Percentiles rank a stretch among this genome's conserved stretches.
phyloP scores from a whole-genome alignment of 2,888 invertebrate species.

The Rapana venosa region DNA sequence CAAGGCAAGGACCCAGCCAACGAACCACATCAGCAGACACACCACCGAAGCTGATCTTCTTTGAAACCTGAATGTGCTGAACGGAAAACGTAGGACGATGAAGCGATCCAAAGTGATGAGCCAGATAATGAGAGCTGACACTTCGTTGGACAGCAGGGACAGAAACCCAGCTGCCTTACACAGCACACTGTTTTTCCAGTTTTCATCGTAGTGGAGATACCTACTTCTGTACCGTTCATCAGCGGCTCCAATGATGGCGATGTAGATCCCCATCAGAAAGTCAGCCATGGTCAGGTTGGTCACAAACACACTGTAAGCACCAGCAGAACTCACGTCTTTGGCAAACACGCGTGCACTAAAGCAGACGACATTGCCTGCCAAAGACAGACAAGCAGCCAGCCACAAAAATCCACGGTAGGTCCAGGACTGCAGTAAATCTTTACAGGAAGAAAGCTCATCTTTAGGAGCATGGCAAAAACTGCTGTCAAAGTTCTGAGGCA shows the following conservation, averaged over 20 bases:
- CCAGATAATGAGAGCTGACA: neutral
- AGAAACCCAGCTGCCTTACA: neutral
- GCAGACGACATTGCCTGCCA: neutral
- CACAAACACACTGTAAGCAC: conserved; percentile 3
- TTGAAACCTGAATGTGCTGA: neutral
- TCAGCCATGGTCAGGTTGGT: neutral
- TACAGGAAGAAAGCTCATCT: neutral
- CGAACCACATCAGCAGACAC: neutral
- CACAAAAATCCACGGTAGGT: conserved; percentile 23
- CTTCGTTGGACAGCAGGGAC: neutral
- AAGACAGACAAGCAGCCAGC: neutral
- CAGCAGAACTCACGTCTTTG: neutral
- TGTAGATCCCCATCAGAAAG: conserved; percentile 5
- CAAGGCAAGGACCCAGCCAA: neutral
- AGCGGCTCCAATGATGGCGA: neutral
- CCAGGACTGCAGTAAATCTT: neutral
- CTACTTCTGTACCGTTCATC: neutral
- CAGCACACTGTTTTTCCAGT: neutral
- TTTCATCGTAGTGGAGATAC: neutral
- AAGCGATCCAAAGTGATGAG: conserved; percentile 5
- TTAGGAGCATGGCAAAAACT: neutral
- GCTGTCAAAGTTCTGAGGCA: neutral
- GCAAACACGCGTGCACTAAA: neutral
- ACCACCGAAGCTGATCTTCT: neutral
- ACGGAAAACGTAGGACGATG: neutral